Evolutionary conservation across 2,113 vertebrate species (phyloP).

Genomic region (Aix galericulata): DNA sequence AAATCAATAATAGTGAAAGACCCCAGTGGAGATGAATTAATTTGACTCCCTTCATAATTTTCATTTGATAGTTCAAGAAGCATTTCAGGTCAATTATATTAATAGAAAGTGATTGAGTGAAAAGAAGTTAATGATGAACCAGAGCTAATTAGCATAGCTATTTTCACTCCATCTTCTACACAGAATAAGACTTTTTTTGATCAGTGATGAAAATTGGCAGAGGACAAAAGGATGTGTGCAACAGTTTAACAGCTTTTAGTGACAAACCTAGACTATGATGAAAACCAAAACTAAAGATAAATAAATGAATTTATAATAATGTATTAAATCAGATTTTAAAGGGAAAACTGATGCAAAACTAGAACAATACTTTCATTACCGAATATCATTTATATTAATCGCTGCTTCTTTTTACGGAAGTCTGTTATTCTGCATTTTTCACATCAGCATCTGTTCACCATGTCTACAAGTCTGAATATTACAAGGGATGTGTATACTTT

Average conservation of each 20-base stretch:
- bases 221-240: slow-evolving; percentile 2
- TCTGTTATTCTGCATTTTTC: not conserved
- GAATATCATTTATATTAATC: not conserved
- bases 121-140: slow-evolving; percentile 50
- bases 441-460: not conserved
- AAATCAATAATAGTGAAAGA: not conserved
- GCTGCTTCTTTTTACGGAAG: not conserved
- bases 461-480: not conserved
- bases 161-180: slow-evolving; percentile 38
- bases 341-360: slow-evolving; percentile 1
- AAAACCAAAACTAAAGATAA: slow-evolving; percentile 13
- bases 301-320: not conserved
- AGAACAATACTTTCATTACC: not conserved
- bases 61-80: slow-evolving; percentile 22
- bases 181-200: slow-evolving; percentile 1
- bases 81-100: slow-evolving; percentile 56
- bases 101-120: slow-evolving; percentile 47
- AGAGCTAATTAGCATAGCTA: slow-evolving; percentile 54
- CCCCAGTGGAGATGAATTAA: slow-evolving; percentile 5
- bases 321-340: not conserved
- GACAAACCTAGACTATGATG: not conserved
- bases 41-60: slow-evolving; percentile 34
- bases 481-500: not conserved
- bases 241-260: not conserved
- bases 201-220: not conserved